A percentile compares a stretch with the other conserved stretches of the same genome.
Conservation (phyloP, 2,113 vertebrate genomes). For the Strigops habroptila region DNA sequence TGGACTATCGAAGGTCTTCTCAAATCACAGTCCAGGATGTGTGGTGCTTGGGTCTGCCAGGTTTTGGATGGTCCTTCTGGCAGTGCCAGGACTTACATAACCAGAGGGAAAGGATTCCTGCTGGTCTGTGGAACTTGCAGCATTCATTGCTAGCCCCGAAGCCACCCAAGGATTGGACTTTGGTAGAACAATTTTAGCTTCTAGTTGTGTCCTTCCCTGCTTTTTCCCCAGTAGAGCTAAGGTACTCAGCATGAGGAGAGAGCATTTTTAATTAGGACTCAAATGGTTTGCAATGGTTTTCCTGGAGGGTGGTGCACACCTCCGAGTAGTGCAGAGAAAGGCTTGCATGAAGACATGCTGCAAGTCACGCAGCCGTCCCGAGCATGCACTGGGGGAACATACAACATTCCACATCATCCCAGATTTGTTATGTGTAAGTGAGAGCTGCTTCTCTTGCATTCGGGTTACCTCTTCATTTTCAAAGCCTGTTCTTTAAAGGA, state of each 20-base stretch:
- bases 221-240: neutral
- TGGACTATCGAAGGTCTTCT: neutral
- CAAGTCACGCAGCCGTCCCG: neutral
- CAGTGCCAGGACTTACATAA: neutral
- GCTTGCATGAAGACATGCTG: fast-evolving
- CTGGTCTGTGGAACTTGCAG: fast-evolving
- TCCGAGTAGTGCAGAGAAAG: fast-evolving
- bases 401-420: neutral
- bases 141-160: neutral
- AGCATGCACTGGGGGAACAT: fast-evolving
- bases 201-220: fast-evolving
- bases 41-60: fast-evolving
- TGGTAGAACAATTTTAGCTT: neutral
- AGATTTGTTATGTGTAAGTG: neutral
- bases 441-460: neutral
- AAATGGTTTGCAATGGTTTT: neutral
- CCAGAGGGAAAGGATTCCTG: neutral
- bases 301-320: neutral
- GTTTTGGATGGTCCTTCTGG: neutral
- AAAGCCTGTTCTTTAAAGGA: neutral
- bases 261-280: neutral
- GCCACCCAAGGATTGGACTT: neutral
- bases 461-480: neutral
- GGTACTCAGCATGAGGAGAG: neutral
- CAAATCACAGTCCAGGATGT: neutral